Evolutionary conservation across 2,797 vertebrate species (phyloP).

Genomic region (Cetoscarus ocellatus): DNA sequence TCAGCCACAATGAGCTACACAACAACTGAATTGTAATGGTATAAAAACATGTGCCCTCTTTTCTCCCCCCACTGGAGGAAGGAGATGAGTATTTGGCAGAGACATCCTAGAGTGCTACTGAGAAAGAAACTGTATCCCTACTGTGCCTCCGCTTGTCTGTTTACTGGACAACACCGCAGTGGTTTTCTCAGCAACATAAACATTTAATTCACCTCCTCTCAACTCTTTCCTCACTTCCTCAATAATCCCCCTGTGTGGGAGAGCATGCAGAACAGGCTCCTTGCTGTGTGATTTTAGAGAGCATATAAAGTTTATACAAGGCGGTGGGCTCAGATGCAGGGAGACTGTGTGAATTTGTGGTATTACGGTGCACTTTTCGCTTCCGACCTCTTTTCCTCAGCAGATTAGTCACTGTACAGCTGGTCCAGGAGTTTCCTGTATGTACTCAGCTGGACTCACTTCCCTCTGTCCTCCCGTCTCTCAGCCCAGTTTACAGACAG

Average conservation of each 20-base stretch:
- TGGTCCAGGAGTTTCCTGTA: conserved; percentile 37
- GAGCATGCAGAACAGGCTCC: not conserved
- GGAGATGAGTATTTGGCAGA: conserved; percentile 51
- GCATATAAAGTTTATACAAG: conserved; percentile 14
- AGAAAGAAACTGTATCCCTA: conserved; percentile 68
- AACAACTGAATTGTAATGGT: too few species aligned
- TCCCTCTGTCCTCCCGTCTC: conserved; percentile 41
- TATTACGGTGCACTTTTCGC: conserved; percentile 33
- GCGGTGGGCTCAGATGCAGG: conserved; percentile 14
- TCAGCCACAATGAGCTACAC: too few species aligned
- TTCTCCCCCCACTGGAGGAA: conserved; percentile 16
- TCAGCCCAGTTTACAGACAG: conserved; percentile 45
- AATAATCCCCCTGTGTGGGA: conserved; percentile 2
- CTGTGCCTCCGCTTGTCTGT: conserved; percentile 34
- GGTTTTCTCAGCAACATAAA: conserved; percentile 23
- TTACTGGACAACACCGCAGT: conserved; percentile 48
- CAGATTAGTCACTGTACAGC: conserved; percentile 49
- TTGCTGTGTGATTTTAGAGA: conserved; percentile 1
- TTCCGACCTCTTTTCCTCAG: conserved; percentile 31
- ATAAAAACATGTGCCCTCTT: conserved; percentile 30
- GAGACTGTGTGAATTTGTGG: conserved; percentile 8
- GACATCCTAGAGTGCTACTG: conserved; percentile 46
- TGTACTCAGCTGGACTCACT: conserved; percentile 69
- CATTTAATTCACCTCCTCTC: conserved; percentile 14
- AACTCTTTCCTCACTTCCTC: conserved; percentile 11